These are phyloP conservation scores for Pammene aurita DNA, from an alignment of 2,888 invertebrate species.

Conservation along the genomic window DNA sequence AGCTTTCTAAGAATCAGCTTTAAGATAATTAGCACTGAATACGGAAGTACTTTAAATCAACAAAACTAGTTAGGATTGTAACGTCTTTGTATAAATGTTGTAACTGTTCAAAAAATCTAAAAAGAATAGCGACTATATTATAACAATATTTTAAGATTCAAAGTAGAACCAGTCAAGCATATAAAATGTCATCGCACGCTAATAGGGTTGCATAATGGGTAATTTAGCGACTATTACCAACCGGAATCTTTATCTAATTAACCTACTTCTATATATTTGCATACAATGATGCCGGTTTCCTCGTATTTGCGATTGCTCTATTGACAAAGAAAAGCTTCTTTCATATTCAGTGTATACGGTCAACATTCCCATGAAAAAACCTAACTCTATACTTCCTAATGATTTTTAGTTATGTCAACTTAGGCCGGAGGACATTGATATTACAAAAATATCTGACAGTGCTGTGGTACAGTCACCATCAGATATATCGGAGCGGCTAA, in stretches of 20 bases:
- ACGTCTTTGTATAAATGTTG: background rate
- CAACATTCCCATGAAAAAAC: no score
- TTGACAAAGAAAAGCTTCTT: background rate
- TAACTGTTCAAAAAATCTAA: background rate
- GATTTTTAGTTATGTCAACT: no score
- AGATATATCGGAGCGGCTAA: no score
- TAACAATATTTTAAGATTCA: background rate
- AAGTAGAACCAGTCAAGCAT: background rate
- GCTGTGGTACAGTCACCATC: no score
- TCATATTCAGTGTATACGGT: no score
- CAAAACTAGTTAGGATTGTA: slow-evolving; percentile 7
- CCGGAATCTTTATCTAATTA: slow-evolving; percentile 26
- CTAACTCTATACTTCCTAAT: no score
- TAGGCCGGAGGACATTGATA: no score
- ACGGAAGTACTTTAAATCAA: slow-evolving; percentile 13
- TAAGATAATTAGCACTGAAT: background rate
- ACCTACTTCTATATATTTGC: slow-evolving; percentile 18
- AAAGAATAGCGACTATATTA: background rate
- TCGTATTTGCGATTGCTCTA: background rate
- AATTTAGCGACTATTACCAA: slow-evolving; percentile 21
- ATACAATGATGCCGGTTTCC: background rate
- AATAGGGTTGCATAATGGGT: slow-evolving; percentile 22
- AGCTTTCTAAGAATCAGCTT: background rate
- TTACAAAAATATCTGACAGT: no score
- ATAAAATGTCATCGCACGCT: background rate